Conservation (phyloP, 2,113 vertebrate species). For the Motacilla alba region DNA sequence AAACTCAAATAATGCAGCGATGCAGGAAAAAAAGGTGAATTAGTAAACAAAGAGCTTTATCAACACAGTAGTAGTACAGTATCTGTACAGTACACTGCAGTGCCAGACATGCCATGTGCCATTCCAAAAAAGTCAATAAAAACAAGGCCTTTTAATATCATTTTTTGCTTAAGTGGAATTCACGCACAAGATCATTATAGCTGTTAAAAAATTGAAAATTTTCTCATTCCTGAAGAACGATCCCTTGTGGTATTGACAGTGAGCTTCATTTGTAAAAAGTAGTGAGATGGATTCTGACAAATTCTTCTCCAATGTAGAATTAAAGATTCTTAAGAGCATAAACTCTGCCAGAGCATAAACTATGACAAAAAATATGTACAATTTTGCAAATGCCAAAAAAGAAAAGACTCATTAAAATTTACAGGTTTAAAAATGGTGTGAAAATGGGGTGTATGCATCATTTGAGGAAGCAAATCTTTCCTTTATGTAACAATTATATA, state of each 20-base stretch:
- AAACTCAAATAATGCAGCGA: neutral
- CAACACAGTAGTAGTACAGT: neutral
- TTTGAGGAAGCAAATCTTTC: neutral
- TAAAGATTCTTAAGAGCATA: neutral
- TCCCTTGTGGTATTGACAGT: accelerated
- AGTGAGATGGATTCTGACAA: neutral
- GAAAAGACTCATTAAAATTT: neutral
- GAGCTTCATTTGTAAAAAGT: neutral
- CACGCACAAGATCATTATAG: neutral
- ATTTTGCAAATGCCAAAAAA: neutral
- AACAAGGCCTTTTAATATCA: neutral
- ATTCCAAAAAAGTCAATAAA: neutral
- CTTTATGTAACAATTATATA: neutral
- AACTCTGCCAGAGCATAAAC: neutral
- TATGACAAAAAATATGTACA: neutral
- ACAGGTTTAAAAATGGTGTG: neutral
- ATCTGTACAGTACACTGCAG: neutral
- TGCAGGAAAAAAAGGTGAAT: neutral
- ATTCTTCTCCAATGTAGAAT: neutral
- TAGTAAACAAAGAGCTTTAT: neutral
- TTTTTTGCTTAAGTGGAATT: neutral
- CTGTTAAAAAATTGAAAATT: neutral
- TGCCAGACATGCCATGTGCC: accelerated
- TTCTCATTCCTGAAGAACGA: neutral
- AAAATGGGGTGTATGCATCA: neutral